These are phyloP conservation scores for Chondrosia reniformis DNA, from an alignment of 37 sponge, comb jelly and placozoan genomes.

Conservation along the genomic window DNA sequence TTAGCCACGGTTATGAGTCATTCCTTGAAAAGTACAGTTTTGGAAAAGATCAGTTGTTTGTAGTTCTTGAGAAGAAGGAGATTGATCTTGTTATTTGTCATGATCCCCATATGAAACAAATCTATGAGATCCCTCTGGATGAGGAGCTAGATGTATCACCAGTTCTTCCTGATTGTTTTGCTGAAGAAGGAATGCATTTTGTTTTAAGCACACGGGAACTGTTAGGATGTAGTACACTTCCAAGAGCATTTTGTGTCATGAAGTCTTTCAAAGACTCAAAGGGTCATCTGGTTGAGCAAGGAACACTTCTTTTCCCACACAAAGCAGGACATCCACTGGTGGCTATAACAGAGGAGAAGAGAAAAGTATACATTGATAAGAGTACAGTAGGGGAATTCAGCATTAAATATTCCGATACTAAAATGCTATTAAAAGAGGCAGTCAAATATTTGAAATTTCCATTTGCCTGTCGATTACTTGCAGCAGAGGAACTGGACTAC, in stretches of 20 bases:
- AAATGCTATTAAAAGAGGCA: not conserved
- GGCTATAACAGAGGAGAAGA: conserved; percentile 21
- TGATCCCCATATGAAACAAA: not conserved
- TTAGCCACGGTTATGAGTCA: not conserved
- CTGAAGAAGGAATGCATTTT: not conserved
- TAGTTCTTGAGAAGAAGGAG: conserved; percentile 10
- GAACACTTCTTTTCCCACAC: conserved; percentile 14
- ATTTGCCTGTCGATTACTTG: not conserved
- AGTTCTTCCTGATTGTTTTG: not conserved
- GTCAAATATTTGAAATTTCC: not conserved
- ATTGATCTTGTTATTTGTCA: not conserved
- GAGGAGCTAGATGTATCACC: not conserved
- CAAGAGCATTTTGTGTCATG: not conserved
- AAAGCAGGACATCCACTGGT: no score
- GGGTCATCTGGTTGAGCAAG: not conserved
- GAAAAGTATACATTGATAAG: not conserved
- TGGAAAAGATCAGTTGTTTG: conserved; percentile 7
- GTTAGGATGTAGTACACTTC: not conserved
- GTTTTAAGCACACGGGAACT: not conserved
- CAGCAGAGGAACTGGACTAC: not conserved
- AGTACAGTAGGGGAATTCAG: not conserved
- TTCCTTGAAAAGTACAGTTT: not conserved
- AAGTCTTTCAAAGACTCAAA: not conserved
- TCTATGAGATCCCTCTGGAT: not conserved
- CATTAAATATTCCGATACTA: not conserved